Conservation (phyloP, 1,140 invertebrate species). For the Dermatophagoides farinae region DNA sequence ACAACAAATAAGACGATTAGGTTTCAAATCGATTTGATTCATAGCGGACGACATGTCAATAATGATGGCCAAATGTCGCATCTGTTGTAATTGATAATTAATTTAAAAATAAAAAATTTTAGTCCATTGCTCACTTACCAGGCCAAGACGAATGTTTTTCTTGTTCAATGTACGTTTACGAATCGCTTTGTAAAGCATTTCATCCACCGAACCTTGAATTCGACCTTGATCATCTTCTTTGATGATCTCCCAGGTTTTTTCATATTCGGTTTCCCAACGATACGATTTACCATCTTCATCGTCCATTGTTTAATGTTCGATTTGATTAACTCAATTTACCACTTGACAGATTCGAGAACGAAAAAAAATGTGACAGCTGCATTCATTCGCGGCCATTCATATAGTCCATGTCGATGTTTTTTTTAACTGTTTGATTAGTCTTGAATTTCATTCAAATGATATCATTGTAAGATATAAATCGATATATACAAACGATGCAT, state of each 20-base stretch:
- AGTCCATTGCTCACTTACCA: constrained; percentile 28
- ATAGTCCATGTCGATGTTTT: too few species aligned
- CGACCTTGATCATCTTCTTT: constrained; percentile 84
- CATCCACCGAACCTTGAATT: constrained; percentile 63
- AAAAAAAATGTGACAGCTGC: too few species aligned
- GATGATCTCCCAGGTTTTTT: constrained; percentile 91
- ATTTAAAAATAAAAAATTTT: too few species aligned
- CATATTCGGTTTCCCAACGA: constrained; percentile 89
- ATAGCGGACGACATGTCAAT: constrained; percentile 83
- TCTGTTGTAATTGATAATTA: constrained; percentile 27
- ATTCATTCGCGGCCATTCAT: too few species aligned
- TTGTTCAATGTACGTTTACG: constrained; percentile 49
- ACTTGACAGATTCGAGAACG: too few species aligned
- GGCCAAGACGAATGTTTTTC: constrained; percentile 58
- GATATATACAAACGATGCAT: too few species aligned
- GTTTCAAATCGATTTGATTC: constrained; percentile 81
- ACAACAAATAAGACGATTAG: constrained; percentile 68
- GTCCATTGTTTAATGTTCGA: background rate
- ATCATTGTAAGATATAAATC: too few species aligned
- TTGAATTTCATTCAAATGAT: too few species aligned
- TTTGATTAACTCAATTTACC: too few species aligned
- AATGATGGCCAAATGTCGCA: constrained; percentile 77
- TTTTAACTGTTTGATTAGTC: too few species aligned
- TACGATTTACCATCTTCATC: constrained; percentile 78
- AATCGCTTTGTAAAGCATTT: constrained; percentile 71